phyloP scores from a whole-genome alignment of 2,888 invertebrate species.

The Apantesis nais region DNA sequence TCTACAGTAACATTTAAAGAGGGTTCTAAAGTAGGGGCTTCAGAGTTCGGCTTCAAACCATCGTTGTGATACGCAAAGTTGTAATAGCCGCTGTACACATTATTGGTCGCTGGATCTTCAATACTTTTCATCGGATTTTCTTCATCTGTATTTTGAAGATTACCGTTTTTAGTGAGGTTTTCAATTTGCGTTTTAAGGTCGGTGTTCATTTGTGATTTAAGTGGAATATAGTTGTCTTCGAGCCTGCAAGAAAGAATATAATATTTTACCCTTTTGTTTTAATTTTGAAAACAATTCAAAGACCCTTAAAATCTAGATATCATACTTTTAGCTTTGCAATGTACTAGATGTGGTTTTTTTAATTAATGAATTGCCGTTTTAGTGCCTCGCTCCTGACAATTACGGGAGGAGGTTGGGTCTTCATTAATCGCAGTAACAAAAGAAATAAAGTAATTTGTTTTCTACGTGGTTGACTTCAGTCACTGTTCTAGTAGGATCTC shows the following conservation, averaged over 20 bases:
- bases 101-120: background rate
- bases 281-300: background rate
- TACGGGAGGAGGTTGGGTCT: no score
- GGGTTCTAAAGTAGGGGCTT: constrained; percentile 56
- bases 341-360: no score
- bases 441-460: no score
- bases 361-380: background rate
- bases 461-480: no score
- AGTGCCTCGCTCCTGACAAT: no score
- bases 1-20: constrained; percentile 58
- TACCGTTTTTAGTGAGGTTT: background rate
- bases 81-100: constrained; percentile 44
- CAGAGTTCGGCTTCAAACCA: constrained; percentile 26
- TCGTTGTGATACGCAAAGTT: constrained; percentile 53
- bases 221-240: constrained; percentile 45
- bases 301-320: background rate
- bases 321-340: background rate
- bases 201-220: constrained; percentile 33
- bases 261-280: background rate
- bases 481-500: no score
- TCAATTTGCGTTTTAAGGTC: constrained; percentile 31
- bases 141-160: constrained; percentile 6
- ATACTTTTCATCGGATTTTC: constrained; percentile 16
- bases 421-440: no score
- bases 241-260: constrained; percentile 40